phyloP scores from a whole-genome alignment of 1,140 invertebrate species.

The Neotoxoptera formosana region DNA sequence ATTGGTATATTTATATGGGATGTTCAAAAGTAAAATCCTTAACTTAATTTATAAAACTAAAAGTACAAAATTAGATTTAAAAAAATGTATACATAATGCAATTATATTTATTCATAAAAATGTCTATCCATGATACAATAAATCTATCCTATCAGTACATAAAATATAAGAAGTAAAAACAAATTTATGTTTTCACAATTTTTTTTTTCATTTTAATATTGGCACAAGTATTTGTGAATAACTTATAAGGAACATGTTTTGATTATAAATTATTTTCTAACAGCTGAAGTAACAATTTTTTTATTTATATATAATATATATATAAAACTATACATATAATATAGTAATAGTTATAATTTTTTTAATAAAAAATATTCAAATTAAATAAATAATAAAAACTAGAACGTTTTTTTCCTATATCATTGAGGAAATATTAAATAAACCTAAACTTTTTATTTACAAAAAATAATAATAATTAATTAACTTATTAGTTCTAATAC shows the following conservation, averaged over 20 bases:
- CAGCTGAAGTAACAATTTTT: constrained; percentile 43
- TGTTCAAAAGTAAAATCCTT: neutral
- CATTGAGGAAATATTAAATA: constrained; percentile 7
- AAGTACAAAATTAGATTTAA: neutral
- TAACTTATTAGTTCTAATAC: constrained; percentile 25
- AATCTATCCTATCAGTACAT: constrained; percentile 10
- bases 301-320: constrained; percentile 27
- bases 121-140: neutral
- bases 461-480: constrained; percentile 46
- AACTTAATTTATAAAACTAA: neutral
- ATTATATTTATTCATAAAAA: constrained; percentile 27
- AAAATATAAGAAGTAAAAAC: neutral
- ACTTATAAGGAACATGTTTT: constrained; percentile 32
- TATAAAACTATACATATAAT: constrained; percentile 15
- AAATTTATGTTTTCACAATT: neutral
- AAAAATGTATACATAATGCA: neutral
- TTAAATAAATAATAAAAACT: constrained; percentile 35
- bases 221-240: constrained; percentile 11
- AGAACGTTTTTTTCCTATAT: constrained; percentile 3
- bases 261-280: constrained; percentile 43
- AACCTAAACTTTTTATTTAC: constrained; percentile 46
- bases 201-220: neutral
- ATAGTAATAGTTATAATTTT: constrained; percentile 15
- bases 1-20: neutral
- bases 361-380: constrained; percentile 43